Evolutionary conservation across 2,113 vertebrate genomes (phyloP).

Genomic region (Mionectes macconnelli): DNA sequence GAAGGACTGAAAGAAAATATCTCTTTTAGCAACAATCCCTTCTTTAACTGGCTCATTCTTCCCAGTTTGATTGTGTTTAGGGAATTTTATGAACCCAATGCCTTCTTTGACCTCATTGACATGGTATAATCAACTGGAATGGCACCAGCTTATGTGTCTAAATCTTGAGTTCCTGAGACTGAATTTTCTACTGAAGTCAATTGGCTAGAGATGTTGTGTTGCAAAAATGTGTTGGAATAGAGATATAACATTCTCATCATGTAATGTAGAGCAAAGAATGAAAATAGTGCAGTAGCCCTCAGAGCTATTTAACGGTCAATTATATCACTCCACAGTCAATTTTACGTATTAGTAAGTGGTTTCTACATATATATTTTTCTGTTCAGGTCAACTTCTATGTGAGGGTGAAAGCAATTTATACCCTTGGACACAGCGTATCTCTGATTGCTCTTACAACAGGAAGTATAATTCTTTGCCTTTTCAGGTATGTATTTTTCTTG

Average conservation of each 20-base stretch:
- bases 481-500: constrained; percentile 75
- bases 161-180: neutral
- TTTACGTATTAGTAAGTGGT: neutral
- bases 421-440: constrained; percentile 88
- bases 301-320: neutral
- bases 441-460: constrained; percentile 87
- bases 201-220: neutral
- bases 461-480: constrained; percentile 86
- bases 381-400: constrained; percentile 83
- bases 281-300: neutral
- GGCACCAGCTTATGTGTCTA: neutral
- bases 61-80: neutral
- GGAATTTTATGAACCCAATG: neutral
- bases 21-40: neutral
- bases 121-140: neutral
- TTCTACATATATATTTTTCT: constrained; percentile 31
- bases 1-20: neutral
- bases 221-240: neutral
- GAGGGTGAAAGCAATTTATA: constrained; percentile 87
- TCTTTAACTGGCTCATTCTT: neutral
- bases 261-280: neutral
- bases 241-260: neutral
- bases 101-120: neutral
- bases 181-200: neutral
- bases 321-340: neutral